Evolutionary conservation across 2,113 vertebrate genomes (phyloP).

Genomic region (Sylvia atricapilla): DNA sequence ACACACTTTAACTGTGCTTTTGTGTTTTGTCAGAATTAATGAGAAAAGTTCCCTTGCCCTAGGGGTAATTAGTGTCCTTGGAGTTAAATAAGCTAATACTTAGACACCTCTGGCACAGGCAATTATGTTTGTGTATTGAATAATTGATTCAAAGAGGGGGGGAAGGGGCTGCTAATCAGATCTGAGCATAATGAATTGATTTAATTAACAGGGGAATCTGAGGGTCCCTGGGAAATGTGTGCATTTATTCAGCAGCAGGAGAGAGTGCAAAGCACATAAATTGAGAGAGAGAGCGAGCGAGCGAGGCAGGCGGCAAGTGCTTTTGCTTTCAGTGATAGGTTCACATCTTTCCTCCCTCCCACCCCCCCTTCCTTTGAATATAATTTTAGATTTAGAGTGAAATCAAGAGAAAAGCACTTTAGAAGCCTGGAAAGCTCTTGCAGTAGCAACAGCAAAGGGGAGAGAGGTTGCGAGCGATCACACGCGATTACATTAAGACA

Average conservation of each 20-base stretch:
- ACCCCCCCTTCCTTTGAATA: constrained; percentile 85
- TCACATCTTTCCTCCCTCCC: constrained; percentile 70
- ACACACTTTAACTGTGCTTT: constrained; percentile 96
- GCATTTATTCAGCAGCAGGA: constrained; percentile 89
- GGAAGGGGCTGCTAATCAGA: constrained; percentile 99
- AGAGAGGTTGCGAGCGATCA: constrained; percentile 73
- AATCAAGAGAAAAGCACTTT: constrained; percentile 85
- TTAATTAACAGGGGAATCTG: constrained; percentile 99
- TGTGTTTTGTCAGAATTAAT: constrained; percentile 99
- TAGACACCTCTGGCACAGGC: constrained; percentile 99
- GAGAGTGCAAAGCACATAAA: constrained; percentile 87
- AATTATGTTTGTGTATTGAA: constrained; percentile 99
- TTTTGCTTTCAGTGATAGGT: constrained; percentile 82
- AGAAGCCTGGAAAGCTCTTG: constrained; percentile 74
- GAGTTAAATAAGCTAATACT: constrained; percentile 99
- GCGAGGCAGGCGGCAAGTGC: constrained; percentile 80
- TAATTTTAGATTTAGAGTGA: constrained; percentile 89
- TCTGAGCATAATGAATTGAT: constrained; percentile 99
- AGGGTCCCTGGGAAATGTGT: constrained; percentile 95
- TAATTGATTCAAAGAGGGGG: constrained; percentile 99
- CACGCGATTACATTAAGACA: constrained; percentile 67
- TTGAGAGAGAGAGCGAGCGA: constrained; percentile 77
- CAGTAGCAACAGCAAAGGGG: constrained; percentile 72
- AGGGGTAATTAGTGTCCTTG: constrained; percentile 99
- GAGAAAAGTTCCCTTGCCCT: constrained; percentile 99